A percentile compares a stretch with the other conserved stretches of the same genome.
phyloP scores from a whole-genome alignment of 2,888 invertebrate species.

The Augiades crinisus region DNA sequence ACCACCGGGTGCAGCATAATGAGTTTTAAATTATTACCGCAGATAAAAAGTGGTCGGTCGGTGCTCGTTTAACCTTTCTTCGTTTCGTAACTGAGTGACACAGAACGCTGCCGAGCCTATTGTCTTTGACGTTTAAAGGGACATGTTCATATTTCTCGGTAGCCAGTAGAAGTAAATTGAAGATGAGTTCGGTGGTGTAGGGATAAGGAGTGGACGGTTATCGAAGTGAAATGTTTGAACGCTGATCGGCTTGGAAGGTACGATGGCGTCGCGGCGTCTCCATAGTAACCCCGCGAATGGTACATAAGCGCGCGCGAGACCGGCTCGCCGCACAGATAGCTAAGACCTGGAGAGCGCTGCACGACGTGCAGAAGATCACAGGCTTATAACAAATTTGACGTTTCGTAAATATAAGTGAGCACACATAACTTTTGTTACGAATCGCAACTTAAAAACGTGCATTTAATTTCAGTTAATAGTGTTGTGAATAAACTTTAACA shows the following conservation, averaged over 20 bases:
- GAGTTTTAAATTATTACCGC: slow-evolving; percentile 79
- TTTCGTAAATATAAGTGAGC: slow-evolving; percentile 77
- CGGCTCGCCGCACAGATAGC: slow-evolving; percentile 58
- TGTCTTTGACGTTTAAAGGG: slow-evolving; percentile 4
- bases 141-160: neutral
- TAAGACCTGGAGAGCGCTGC: slow-evolving; percentile 74
- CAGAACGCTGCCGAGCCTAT: slow-evolving; percentile 37
- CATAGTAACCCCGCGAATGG: slow-evolving; percentile 59
- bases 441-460: slow-evolving; percentile 67
- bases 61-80: slow-evolving; percentile 67
- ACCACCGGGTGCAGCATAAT: slow-evolving; percentile 72
- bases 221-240: slow-evolving; percentile 8
- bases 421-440: slow-evolving; percentile 69
- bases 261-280: slow-evolving; percentile 69
- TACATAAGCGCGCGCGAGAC: slow-evolving; percentile 60
- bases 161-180: neutral
- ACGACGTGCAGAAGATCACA: slow-evolving; percentile 77
- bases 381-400: slow-evolving; percentile 64
- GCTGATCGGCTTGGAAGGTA: slow-evolving; percentile 35
- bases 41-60: slow-evolving; percentile 70
- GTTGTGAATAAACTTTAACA: slow-evolving; percentile 64
- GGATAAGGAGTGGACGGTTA: neutral
- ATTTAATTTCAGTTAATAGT: slow-evolving; percentile 64
- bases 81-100: slow-evolving; percentile 56
- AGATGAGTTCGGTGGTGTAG: neutral